Base-by-base conservation (phyloP, 2,797 vertebrate genomes). In the Lepilemur ruficaudatus region DNA sequence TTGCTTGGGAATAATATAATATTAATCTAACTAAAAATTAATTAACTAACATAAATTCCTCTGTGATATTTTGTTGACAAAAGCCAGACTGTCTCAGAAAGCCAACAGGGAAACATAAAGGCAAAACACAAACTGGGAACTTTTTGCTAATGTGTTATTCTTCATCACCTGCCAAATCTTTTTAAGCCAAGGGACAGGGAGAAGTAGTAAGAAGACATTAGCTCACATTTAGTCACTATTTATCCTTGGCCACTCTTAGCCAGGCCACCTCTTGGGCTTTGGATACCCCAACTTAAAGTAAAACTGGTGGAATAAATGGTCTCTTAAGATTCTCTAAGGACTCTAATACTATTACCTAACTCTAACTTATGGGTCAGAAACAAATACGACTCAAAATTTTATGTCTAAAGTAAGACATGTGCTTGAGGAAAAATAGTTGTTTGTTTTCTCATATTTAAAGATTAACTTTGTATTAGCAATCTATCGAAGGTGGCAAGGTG, bases 311-410 rank as follows among this genome's bases (percentile, higher is more conserved):
- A 88, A 20, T 88, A 92, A 84, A 97, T 87, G 50, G 78, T 76
- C 38, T 88, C 73, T 94, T 38, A 90, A 85, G 41, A 87, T 70
- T 94, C 76, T 91, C 79, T 91, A 94, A 81, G 57, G 82, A 87
- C 38, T 84, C 85, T 81, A 96, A 90, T 32, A 94, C 57, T 95
- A 91, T 70, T 75, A 93, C 52, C 79, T 96, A 97, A 85, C 17
- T 96, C 75, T 95, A 97, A 94, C 35, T 85, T 46, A 43, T 90
- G 75, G 67, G 50, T 87, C 78, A 97, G 38, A 94, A 96, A 80
- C 25, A 93, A 92, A 2, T 89, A 83, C 76, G 14, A 83, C 12
- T 96, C 76, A 95, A 93, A 91, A 87, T 85, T 94, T 83, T 95
- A 89, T 46, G 82, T 92, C 67, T 94, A 48, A 96, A 94, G 61